Conservation (phyloP, 2,888 invertebrate genomes). For the Habrosyne pyritoides region DNA sequence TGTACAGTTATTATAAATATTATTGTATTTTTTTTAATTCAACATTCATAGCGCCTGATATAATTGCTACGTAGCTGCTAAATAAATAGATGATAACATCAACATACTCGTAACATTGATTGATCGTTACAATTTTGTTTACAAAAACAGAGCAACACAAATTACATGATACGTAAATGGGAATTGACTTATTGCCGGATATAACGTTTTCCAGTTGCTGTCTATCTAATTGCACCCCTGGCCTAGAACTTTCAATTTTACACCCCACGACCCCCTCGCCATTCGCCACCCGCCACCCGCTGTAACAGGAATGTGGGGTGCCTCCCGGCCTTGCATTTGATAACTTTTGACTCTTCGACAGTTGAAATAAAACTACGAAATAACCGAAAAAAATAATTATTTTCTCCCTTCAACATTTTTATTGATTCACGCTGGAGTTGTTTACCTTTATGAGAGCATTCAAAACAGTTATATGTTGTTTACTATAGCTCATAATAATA, state of each 20-base stretch:
- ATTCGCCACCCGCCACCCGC: constrained; percentile 19
- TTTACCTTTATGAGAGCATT: constrained; percentile 8
- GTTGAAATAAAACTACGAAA: constrained; percentile 17
- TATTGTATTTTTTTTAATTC: background rate
- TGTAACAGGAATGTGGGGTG: constrained; percentile 36
- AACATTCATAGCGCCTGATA: background rate
- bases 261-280: constrained; percentile 21
- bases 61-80: too few relatives aligned
- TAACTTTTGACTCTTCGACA: constrained; percentile 39
- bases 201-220: constrained; percentile 35
- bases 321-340: constrained; percentile 30
- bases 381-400: constrained; percentile 12
- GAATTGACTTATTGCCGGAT: constrained; percentile 45
- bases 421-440: constrained; percentile 8
- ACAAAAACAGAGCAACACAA: background rate
- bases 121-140: background rate
- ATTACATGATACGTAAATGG: constrained; percentile 15
- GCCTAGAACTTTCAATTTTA: constrained; percentile 54
- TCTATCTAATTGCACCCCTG: constrained; percentile 50
- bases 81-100: too few relatives aligned
- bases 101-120: too few relatives aligned
- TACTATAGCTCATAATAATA: background rate
- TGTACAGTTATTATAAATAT: too few relatives aligned
- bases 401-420: constrained; percentile 10
- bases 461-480: background rate